A percentile compares a stretch with the other conserved stretches of the same genome.
These are phyloP conservation scores for Mesorhabditis belari DNA, from an alignment of 2,888 invertebrate species.

Conservation along the genomic window DNA sequence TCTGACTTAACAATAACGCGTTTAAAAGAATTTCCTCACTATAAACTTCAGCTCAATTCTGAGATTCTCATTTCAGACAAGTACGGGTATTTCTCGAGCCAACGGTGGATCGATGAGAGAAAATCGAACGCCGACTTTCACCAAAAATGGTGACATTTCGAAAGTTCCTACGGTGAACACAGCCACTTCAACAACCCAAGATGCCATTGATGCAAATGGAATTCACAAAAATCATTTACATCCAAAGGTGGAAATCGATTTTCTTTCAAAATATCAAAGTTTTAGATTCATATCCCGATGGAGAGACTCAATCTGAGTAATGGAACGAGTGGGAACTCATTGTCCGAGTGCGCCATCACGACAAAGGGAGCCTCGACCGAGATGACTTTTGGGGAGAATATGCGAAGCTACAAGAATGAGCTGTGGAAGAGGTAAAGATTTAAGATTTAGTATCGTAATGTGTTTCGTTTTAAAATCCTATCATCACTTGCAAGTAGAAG, in stretches of 20 bases:
- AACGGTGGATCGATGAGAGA: background rate
- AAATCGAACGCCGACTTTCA: background rate
- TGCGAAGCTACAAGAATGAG: slow-evolving; percentile 30
- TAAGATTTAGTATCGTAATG: no score
- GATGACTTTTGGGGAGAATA: slow-evolving; percentile 20
- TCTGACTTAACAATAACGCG: no score
- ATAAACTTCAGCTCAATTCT: no score
- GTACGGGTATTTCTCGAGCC: no score
- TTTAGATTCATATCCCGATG: background rate
- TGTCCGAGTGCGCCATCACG: background rate
- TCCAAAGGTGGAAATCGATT: background rate
- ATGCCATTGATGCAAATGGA: background rate
- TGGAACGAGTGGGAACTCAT: background rate
- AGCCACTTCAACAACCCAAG: background rate
- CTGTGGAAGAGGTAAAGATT: slow-evolving; percentile 28
- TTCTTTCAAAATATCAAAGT: background rate
- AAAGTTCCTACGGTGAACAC: background rate
- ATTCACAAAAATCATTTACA: background rate
- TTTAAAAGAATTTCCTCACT: no score
- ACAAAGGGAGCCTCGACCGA: background rate
- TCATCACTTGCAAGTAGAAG: no score
- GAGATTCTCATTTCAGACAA: no score
- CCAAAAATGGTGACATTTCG: background rate
- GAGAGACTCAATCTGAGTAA: background rate
- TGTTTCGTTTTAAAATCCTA: no score